phyloP scores from a whole-genome alignment of 1,140 invertebrate species.

The Bombus sylvicola region DNA sequence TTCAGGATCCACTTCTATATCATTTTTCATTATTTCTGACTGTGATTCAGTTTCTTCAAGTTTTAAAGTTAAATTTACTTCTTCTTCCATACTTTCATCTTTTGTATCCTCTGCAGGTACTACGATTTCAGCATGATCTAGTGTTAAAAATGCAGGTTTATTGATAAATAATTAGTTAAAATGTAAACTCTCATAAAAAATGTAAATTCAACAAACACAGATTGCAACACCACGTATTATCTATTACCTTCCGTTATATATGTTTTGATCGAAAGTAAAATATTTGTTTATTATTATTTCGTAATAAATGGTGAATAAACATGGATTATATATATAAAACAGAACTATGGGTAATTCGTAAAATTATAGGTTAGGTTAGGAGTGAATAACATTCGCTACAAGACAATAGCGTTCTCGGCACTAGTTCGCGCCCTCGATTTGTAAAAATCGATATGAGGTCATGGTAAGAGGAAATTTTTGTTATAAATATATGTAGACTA shows the following conservation, averaged over 20 bases:
- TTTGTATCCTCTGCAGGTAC: not conserved
- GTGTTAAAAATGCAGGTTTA: not conserved
- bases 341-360: not conserved
- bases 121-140: not conserved
- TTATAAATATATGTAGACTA: slow-evolving; percentile 41
- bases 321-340: not conserved
- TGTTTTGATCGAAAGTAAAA: not conserved
- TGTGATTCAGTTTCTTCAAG: not conserved
- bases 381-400: not conserved
- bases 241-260: not conserved
- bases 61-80: slow-evolving; percentile 5
- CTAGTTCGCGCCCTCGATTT: slow-evolving; percentile 2
- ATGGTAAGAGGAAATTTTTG: slow-evolving; percentile 30
- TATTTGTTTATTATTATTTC: not conserved
- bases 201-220: not conserved
- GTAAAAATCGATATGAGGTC: slow-evolving; percentile 33
- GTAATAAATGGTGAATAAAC: not conserved
- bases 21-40: not conserved
- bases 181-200: not conserved
- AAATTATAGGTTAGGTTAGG: slow-evolving; percentile 5
- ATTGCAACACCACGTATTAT: not conserved
- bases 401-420: not conserved
- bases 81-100: slow-evolving; percentile 2
- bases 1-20: not conserved
- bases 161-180: not conserved